Conservation (phyloP, 2,113 vertebrate species). For the Tragelaphus strepsiceros region DNA sequence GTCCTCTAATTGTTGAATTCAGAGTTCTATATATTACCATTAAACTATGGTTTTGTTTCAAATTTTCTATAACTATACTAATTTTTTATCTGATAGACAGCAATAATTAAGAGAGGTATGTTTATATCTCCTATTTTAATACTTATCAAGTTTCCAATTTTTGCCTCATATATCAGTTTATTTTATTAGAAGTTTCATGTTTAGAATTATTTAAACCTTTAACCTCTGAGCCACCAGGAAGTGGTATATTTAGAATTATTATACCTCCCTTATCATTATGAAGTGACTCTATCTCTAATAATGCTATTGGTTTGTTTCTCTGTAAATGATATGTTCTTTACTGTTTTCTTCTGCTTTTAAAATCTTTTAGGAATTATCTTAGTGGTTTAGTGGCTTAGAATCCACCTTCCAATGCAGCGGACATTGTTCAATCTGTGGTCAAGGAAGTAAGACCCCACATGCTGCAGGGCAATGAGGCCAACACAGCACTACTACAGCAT, state of each 20-base stretch:
- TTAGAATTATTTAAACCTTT: not conserved
- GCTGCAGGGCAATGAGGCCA: not conserved
- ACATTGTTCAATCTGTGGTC: not conserved
- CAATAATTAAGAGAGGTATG: not conserved
- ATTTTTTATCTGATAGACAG: not conserved
- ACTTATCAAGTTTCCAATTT: not conserved
- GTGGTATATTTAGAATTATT: not conserved
- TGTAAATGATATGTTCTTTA: not conserved
- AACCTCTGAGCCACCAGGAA: too few species aligned
- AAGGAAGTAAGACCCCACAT: not conserved
- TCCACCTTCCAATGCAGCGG: not conserved
- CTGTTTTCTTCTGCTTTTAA: not conserved
- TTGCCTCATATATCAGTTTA: not conserved
- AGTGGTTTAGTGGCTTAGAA: not conserved
- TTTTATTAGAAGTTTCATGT: not conserved
- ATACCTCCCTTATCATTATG: not conserved
- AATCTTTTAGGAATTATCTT: not conserved
- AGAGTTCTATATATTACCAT: not conserved
- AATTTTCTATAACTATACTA: not conserved
- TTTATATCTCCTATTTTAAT: not conserved
- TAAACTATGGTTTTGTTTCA: not conserved
- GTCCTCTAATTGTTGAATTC: not conserved
- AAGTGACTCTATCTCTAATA: not conserved
- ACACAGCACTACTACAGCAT: not conserved
- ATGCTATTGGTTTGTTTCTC: not conserved